Base-by-base conservation (phyloP, 2,888 invertebrate species). In the Himalopsyche tibetana region DNA sequence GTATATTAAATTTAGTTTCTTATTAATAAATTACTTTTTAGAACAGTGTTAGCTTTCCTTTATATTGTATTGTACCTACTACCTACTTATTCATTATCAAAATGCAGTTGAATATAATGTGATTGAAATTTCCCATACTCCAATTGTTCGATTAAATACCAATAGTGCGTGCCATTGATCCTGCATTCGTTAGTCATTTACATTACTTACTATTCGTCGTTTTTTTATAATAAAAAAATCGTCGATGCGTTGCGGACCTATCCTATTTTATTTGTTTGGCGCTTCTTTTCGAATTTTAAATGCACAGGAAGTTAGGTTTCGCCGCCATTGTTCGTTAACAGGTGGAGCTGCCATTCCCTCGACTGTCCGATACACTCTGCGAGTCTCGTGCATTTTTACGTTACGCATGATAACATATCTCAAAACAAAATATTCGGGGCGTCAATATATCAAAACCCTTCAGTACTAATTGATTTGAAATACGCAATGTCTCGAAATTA, bases 281-380 rank as follows among this genome's bases (percentile, higher is more conserved):
- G 89, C 89, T 89, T 90, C 90, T 90, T 88, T 88, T 88, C 86
- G 86, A 87, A 88, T 88, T 84, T 84, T 84, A 82, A 86, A 86
- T 84, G 63, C 56, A 87, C 91, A 90, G 91, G 86, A 87, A 88
- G 87, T 87, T 56, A 79, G 80, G 74, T 85, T 86, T 84, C 87
- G 88, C 83, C 90, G 92, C 91, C 89, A 89, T 88, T 89, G 89
- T 87, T 86, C 88, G 88, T 89, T 89, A 90, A 92, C 92, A 93
- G 93, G 92, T 93, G 93, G 93, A 91, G 93, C 91, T 91, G 90
- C 87, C 89, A 90, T 90, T 91, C 90, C 83, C 56, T n/a, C 45
- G 38, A 51, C 55, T 36, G 45, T 11, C 9, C 82, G 85, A 38
- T 82, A 69, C 83, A 81, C 88, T 87, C 85, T 87, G 84, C 56